A percentile compares a stretch with the other conserved stretches of the same genome.
Conservation (phyloP, 2,797 vertebrate genomes). For the Clarias laeviceps region DNA sequence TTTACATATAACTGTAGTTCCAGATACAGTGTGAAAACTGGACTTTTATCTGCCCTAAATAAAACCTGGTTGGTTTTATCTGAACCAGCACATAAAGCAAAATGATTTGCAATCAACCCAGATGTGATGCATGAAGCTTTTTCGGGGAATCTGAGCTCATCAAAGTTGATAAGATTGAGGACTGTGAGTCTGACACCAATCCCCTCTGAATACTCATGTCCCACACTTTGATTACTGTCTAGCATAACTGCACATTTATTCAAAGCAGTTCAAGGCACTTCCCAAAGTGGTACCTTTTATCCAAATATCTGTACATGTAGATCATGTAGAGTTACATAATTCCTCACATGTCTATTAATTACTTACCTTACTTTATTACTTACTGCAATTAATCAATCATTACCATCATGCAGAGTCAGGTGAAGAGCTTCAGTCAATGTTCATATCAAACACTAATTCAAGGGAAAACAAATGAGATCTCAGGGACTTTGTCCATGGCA, state of each 20-base stretch:
- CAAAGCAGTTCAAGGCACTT: neutral
- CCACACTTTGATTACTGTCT: conserved; percentile 22
- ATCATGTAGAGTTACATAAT: neutral
- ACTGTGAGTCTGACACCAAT: conserved; percentile 44
- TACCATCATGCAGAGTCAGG: neutral
- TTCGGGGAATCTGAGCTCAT: neutral
- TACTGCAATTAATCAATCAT: neutral
- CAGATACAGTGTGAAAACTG: neutral
- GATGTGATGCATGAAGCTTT: conserved; percentile 3
- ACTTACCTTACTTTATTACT: neutral
- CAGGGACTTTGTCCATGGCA: neutral
- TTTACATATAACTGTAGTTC: neutral
- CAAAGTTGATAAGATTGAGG: conserved; percentile 29
- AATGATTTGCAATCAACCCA: conserved; percentile 34
- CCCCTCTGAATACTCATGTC: conserved; percentile 43
- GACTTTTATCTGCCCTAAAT: neutral
- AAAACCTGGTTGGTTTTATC: conserved; percentile 17
- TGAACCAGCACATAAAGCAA: conserved; percentile 2
- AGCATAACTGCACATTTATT: conserved; percentile 10
- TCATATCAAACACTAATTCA: neutral
- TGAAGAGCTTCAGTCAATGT: neutral
- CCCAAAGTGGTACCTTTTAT: neutral
- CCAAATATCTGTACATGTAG: neutral
- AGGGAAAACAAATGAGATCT: neutral
- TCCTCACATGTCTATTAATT: neutral